Base-by-base conservation (phyloP, 1,140 invertebrate species). In the Uloborus diversus region DNA sequence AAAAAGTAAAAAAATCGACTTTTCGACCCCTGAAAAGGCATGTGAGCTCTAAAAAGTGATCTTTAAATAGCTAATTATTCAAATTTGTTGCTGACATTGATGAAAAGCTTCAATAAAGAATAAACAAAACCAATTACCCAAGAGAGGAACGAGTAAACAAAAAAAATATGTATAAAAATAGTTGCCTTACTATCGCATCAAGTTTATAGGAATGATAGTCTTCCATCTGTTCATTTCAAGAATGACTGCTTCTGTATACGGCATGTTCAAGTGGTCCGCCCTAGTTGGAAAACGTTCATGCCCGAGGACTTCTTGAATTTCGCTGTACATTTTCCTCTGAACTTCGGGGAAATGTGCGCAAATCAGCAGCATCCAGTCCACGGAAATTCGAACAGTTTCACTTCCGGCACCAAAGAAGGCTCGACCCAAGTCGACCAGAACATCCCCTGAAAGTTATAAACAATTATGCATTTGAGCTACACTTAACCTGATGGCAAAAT, bases 231-330 rank as follows among this genome's bases (percentile, higher is more conserved):
- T 79, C 0, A 73, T 33, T 78, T 84, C 84, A 20, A 42, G 57
- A 1, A 84, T 65, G 11, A 81, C 75, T 27, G 84, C 84, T 37
- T 70, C 28, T 1, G 84, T 84, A 73, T 68, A 84, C 17, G 83
- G 82, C 80, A 84, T 81, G 0, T 32, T 23, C 14, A 65, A n/a
- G 27, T 59, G 32, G 49, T 84, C 85, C 4, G 65, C 42, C 27
- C 76, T 71, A 1, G 47, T 79, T 23, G 83, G 84, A 14, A 78
- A 65, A 4, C 85, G 57, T 9, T 75, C 73, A 25, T 25, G 33
- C n/a, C 85, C 85, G 35, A 84, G 81, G 1, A 83, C 81, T 20
- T 83, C 51, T 23, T 83, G 82, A 20, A 85, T 83, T 64, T 85
- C 85, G 4, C 76, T 28, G 2, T 83, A 79, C 1, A 85, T 76